Conservation (phyloP, 2,888 invertebrate species). For the Stegophylla sp. region DNA sequence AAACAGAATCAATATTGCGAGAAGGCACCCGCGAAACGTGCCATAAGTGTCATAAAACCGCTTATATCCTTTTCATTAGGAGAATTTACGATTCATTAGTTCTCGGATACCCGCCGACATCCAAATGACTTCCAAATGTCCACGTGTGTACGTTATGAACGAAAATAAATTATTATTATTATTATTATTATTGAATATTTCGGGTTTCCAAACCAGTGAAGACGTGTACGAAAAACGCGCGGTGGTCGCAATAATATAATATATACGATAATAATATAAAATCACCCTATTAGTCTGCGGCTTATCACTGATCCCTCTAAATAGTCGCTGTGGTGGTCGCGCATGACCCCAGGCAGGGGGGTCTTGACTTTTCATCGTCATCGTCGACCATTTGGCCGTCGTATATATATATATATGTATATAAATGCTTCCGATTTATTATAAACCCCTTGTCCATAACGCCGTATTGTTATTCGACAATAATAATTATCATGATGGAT, state of each 20-base stretch:
- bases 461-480: slow-evolving; percentile 17
- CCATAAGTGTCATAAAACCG: slow-evolving; percentile 57
- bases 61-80: slow-evolving; percentile 56
- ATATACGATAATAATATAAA: slow-evolving; percentile 53
- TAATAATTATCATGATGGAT: too few species aligned
- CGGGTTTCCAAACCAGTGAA: slow-evolving; percentile 28
- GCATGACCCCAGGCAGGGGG: not conserved
- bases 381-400: not conserved
- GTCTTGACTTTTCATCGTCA: slow-evolving; percentile 52
- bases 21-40: slow-evolving; percentile 33
- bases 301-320: slow-evolving; percentile 58
- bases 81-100: slow-evolving; percentile 55
- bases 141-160: slow-evolving; percentile 54
- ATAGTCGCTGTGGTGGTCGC: slow-evolving; percentile 33
- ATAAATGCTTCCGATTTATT: slow-evolving; percentile 24
- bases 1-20: slow-evolving; percentile 30
- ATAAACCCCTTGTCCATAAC: slow-evolving; percentile 37
- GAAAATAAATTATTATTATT: slow-evolving; percentile 48
- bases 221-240: slow-evolving; percentile 20
- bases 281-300: slow-evolving; percentile 54
- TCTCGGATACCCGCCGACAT: slow-evolving; percentile 52
- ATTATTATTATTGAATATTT: slow-evolving; percentile 50
- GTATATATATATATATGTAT: too few species aligned
- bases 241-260: slow-evolving; percentile 48
- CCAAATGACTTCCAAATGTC: slow-evolving; percentile 57